phyloP scores from a whole-genome alignment of 2,797 vertebrate genomes.

The Picus viridis region DNA sequence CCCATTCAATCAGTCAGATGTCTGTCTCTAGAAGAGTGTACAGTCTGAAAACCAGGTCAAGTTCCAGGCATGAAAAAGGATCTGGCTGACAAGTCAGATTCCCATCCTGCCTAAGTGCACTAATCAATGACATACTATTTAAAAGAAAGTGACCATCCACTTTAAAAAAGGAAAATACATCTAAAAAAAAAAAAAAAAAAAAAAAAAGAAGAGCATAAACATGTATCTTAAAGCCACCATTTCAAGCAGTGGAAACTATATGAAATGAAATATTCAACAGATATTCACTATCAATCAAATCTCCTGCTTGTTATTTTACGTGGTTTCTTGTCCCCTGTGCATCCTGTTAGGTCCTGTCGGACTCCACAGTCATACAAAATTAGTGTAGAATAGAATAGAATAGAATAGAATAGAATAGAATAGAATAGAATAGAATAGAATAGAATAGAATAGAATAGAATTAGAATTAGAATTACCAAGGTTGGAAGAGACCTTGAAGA shows the following conservation, averaged over 20 bases:
- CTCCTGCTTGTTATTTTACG: background rate
- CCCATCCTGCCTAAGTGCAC: background rate
- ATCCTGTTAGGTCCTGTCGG: background rate
- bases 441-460: too few species aligned
- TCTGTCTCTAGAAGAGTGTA: background rate
- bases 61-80: background rate
- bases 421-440: too few species aligned
- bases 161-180: background rate
- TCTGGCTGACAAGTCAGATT: background rate
- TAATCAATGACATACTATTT: background rate
- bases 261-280: background rate
- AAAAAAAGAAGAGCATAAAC: background rate
- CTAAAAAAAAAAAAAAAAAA: background rate
- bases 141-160: background rate
- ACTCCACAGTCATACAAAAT: background rate
- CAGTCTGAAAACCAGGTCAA: background rate
- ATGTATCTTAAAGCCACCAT: background rate
- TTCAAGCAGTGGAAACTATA: background rate
- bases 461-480: too few species aligned
- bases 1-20: background rate
- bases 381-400: too few species aligned
- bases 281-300: background rate
- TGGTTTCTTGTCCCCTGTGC: background rate
- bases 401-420: too few species aligned
- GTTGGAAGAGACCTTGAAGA: too few species aligned